These are phyloP conservation scores for Manis crassicaudata DNA, from an alignment of 2,797 vertebrate genomes.

Conservation along the genomic window DNA sequence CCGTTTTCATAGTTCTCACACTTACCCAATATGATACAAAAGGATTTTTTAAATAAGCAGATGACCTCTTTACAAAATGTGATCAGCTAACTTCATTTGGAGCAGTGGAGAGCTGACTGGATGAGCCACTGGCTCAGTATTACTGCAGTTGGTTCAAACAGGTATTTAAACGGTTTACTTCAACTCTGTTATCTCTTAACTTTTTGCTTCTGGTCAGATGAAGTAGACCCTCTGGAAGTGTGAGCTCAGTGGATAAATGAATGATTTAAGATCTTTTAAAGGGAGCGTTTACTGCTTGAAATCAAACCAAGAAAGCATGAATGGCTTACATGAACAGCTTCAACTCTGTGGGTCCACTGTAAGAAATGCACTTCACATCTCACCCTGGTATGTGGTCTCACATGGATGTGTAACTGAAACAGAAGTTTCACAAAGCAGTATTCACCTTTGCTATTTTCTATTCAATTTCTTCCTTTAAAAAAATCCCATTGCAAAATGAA, in stretches of 20 bases:
- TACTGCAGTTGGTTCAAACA: background rate
- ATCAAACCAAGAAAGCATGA: background rate
- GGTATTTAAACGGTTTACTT: background rate
- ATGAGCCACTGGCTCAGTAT: background rate
- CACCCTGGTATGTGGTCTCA: no score
- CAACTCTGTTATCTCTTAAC: background rate
- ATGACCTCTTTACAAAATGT: background rate
- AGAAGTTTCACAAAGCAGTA: background rate
- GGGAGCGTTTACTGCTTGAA: background rate
- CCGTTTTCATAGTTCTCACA: background rate
- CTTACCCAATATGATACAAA: background rate
- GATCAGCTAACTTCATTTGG: background rate
- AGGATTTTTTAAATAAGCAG: slow-evolving; percentile 4
- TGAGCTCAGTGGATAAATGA: background rate
- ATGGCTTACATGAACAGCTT: background rate
- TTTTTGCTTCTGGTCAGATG: background rate
- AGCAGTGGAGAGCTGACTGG: background rate
- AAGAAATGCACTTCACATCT: background rate
- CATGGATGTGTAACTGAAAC: background rate
- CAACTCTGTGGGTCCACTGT: background rate
- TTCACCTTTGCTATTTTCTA: background rate
- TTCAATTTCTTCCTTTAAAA: background rate
- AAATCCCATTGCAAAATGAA: background rate
- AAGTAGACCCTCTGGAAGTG: background rate
- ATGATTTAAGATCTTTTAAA: background rate